These are phyloP conservation scores for Lamprotornis superbus DNA, from an alignment of 2,113 vertebrate genomes.

Conservation along the genomic window DNA sequence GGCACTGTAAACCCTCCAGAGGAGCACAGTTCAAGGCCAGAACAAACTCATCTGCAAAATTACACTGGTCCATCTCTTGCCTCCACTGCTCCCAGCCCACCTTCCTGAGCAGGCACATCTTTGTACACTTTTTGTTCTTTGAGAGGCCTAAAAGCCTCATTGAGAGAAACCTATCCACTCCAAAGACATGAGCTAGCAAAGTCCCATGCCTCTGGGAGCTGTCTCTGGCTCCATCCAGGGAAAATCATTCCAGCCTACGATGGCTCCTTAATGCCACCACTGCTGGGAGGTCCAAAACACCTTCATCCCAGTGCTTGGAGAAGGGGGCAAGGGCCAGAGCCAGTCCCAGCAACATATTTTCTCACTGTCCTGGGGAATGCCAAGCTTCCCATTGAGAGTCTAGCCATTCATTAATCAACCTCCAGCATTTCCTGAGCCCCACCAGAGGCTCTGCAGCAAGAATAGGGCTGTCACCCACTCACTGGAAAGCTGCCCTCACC, in stretches of 20 bases:
- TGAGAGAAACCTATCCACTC: not conserved
- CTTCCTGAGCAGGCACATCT: not conserved
- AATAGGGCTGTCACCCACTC: not conserved
- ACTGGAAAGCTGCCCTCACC: not conserved
- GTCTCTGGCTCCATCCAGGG: not conserved
- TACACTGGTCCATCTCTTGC: not conserved
- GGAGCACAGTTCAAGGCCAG: not conserved
- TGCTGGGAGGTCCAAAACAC: not conserved
- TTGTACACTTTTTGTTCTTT: not conserved
- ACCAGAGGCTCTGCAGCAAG: not conserved
- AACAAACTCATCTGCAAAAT: not conserved
- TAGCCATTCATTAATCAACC: not conserved
- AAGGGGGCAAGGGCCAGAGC: not conserved
- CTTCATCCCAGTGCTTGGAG: not conserved
- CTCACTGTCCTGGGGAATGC: not conserved
- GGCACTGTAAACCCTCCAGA: not conserved
- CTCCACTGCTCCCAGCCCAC: not conserved
- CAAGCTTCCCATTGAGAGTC: not conserved
- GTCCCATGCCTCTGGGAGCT: too few relatives aligned
- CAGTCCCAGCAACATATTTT: rapidly evolving
- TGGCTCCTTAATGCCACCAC: not conserved
- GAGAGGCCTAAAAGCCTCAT: not conserved
- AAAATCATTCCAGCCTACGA: rapidly evolving
- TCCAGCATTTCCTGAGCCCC: not conserved
- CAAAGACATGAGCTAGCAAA: not conserved